Evolutionary conservation across 2,797 vertebrate species (phyloP).

Genomic region (Pangasius djambal): DNA sequence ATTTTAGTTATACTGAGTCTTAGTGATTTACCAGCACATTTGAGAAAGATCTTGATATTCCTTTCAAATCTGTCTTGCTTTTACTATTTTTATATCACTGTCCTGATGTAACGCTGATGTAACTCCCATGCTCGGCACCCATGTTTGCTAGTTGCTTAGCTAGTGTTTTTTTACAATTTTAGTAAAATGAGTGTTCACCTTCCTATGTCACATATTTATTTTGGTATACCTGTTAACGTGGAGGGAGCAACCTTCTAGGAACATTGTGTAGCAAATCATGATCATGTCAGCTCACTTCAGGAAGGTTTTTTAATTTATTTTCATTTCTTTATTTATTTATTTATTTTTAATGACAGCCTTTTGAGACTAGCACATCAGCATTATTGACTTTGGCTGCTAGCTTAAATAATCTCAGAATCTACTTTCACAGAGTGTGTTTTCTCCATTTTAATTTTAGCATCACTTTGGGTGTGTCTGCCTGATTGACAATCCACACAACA

Average conservation of each 20-base stretch:
- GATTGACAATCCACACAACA: slow-evolving; percentile 22
- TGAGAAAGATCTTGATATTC: background rate
- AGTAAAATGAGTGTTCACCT: background rate
- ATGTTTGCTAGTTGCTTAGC: background rate
- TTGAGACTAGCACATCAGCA: background rate
- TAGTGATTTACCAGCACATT: background rate
- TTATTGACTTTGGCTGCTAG: background rate
- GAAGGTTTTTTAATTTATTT: background rate
- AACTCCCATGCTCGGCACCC: background rate
- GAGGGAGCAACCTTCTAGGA: background rate
- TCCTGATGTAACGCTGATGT: background rate
- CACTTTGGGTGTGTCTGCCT: slow-evolving; percentile 2
- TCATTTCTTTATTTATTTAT: background rate
- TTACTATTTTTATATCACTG: background rate
- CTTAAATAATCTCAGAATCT: background rate
- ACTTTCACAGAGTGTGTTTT: background rate
- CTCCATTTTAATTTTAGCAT: background rate
- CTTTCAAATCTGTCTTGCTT: background rate
- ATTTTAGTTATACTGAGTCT: background rate
- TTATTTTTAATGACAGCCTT: background rate
- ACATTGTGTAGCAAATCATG: background rate
- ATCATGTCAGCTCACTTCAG: background rate
- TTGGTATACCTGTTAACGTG: background rate
- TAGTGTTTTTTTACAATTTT: background rate
- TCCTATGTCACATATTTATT: background rate